phyloP scores from a whole-genome alignment of 2,113 vertebrate species.

The Azemiops feae region DNA sequence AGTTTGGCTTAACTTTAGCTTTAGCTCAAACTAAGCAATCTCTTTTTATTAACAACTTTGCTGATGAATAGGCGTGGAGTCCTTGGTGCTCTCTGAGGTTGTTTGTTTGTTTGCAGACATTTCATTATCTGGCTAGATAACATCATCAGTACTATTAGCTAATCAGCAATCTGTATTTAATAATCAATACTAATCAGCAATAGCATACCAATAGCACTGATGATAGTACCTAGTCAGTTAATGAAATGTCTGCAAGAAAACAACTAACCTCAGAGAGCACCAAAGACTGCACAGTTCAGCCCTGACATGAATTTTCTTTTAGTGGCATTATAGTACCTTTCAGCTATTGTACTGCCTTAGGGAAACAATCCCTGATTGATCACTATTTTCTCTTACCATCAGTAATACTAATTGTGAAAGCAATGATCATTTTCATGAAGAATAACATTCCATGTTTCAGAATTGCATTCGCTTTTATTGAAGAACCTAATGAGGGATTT shows the following conservation, averaged over 20 bases:
- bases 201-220: background rate
- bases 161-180: background rate
- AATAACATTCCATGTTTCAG: background rate
- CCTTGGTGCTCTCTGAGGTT: background rate
- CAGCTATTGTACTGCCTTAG: background rate
- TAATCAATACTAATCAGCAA: background rate
- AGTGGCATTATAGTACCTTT: background rate
- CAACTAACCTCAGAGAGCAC: background rate
- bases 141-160: background rate
- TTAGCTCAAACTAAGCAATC: too few relatives aligned
- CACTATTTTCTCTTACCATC: background rate
- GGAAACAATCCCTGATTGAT: background rate
- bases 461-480: background rate
- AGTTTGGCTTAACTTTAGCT: background rate
- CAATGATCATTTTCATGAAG: background rate
- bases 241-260: background rate
- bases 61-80: background rate
- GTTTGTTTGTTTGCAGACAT: background rate
- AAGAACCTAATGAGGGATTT: background rate
- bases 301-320: background rate
- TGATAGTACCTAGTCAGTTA: background rate
- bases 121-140: background rate
- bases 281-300: background rate
- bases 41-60: background rate
- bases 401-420: background rate